These are phyloP conservation scores for Drosophila miranda DNA, from an alignment of 1,140 invertebrate species.

Conservation along the genomic window DNA sequence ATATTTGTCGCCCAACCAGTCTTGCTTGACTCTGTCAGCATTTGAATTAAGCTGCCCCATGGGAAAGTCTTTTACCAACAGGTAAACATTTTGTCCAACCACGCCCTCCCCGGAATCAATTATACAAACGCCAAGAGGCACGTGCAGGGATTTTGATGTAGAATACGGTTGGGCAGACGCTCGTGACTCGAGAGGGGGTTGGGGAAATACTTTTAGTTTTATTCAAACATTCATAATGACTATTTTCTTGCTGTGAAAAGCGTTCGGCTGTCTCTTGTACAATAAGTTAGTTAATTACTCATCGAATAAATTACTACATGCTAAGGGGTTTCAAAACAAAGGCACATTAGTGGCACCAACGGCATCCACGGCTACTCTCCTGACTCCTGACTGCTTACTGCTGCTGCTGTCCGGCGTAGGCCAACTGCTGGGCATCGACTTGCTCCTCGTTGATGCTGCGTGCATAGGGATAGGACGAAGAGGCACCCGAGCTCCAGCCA, in stretches of 20 bases:
- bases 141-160: slow-evolving; percentile 25
- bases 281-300: slow-evolving; percentile 75
- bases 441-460: slow-evolving; percentile 83
- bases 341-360: slow-evolving; percentile 59
- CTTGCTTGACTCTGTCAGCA: slow-evolving; percentile 16
- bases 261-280: slow-evolving; percentile 16
- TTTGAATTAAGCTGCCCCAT: slow-evolving; percentile 46
- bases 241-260: slow-evolving; percentile 23
- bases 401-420: slow-evolving; percentile 60
- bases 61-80: slow-evolving; percentile 58
- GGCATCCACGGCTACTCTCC: slow-evolving; percentile 12
- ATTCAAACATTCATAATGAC: slow-evolving; percentile 66
- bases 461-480: slow-evolving; percentile 84
- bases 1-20: slow-evolving; percentile 49
- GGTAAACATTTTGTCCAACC: slow-evolving; percentile 18
- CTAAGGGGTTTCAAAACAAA: slow-evolving; percentile 65
- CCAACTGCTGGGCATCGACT: slow-evolving; percentile 83
- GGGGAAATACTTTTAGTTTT: slow-evolving; percentile 55
- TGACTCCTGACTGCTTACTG: slow-evolving; percentile 34
- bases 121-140: background rate
- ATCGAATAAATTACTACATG: slow-evolving; percentile 72
- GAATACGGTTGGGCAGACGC: background rate
- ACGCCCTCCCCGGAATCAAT: background rate
- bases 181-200: background rate
- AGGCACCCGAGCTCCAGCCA: slow-evolving; percentile 82